phyloP scores from a whole-genome alignment of 2,797 vertebrate species.

The Tolypeutes matacus region DNA sequence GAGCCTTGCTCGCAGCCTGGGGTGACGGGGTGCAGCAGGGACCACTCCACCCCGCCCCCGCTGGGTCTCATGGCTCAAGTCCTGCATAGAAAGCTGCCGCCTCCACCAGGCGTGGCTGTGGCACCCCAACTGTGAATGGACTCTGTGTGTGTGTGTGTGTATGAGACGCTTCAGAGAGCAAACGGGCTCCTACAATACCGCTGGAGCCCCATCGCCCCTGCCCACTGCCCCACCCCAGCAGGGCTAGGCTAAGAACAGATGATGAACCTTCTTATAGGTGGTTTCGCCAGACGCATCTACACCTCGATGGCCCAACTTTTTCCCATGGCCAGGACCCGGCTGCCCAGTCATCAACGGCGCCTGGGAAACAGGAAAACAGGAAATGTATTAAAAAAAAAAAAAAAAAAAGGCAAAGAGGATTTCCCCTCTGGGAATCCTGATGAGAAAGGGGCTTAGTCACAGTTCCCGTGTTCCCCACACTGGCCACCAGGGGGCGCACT shows the following conservation, averaged over 20 bases:
- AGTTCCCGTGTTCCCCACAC: accelerated
- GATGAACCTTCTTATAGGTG: slow-evolving; percentile 97
- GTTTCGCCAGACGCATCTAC: slow-evolving; percentile 99
- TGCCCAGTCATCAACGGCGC: slow-evolving; percentile 91
- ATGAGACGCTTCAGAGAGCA: too few species aligned
- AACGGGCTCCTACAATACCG: too few species aligned
- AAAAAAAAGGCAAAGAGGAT: neutral
- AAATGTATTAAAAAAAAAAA: too few species aligned
- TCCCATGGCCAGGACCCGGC: slow-evolving; percentile 91
- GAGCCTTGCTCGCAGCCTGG: neutral
- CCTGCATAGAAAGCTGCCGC: neutral
- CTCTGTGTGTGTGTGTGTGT: too few species aligned
- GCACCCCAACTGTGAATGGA: too few species aligned
- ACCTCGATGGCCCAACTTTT: slow-evolving; percentile 96
- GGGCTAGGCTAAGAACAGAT: neutral
- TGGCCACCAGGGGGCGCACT: slow-evolving; percentile 47
- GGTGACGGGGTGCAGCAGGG: too few species aligned
- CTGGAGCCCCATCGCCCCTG: neutral
- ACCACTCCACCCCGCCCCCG: too few species aligned
- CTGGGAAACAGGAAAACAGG: slow-evolving; percentile 85
- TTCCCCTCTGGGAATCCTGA: neutral
- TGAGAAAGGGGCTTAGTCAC: neutral
- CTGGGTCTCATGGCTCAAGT: neutral
- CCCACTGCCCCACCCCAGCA: neutral
- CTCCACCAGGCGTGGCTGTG: too few species aligned